These are phyloP conservation scores for Rattus norvegicus DNA, from an alignment of 2,113 vertebrate species.

Conservation along the genomic window DNA sequence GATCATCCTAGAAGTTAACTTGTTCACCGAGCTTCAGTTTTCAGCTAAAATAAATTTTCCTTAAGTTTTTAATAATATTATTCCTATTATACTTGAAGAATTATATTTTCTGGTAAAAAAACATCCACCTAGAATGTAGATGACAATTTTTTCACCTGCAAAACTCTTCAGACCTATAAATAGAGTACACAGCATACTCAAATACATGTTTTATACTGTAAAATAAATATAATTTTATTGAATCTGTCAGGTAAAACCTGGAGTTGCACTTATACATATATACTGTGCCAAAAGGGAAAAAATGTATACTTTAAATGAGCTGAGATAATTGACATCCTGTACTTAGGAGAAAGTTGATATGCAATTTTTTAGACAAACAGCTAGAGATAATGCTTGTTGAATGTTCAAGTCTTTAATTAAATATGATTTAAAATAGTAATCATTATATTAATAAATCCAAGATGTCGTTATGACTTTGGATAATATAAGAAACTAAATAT, in stretches of 20 bases:
- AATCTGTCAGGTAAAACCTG: not conserved
- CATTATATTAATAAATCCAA: not conserved
- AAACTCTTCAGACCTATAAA: not conserved
- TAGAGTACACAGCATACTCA: not conserved
- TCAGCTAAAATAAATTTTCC: not conserved
- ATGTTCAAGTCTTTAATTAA: not conserved
- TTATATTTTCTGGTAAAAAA: not conserved
- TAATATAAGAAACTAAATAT: not conserved
- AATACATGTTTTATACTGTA: not conserved
- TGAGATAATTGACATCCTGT: not conserved
- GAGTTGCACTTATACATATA: not conserved
- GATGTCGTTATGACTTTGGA: not conserved
- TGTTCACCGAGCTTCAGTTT: not conserved
- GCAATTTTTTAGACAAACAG: not conserved
- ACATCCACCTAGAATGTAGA: not conserved
- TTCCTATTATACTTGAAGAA: not conserved
- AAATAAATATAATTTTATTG: not conserved
- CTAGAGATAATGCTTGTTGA: not conserved
- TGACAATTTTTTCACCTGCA: not conserved
- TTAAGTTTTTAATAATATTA: not conserved
- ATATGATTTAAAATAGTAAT: not conserved
- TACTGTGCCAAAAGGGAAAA: not conserved
- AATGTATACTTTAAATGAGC: not conserved
- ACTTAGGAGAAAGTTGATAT: not conserved
- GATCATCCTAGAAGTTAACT: not conserved